phyloP scores from a whole-genome alignment of 2,113 vertebrate species.

The Plecturocebus donacophilus region DNA sequence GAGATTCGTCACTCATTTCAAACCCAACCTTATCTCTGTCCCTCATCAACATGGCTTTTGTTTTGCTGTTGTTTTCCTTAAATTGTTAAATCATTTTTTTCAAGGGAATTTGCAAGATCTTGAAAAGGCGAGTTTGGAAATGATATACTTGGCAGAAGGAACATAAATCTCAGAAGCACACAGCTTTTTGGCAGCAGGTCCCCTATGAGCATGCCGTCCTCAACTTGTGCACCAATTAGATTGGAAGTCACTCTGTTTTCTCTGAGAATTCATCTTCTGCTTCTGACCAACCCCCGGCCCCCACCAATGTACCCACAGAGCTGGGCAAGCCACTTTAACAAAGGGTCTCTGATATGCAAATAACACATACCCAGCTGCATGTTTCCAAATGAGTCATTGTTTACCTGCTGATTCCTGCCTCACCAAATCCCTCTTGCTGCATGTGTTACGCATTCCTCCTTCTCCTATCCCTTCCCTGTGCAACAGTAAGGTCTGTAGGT shows the following conservation, averaged over 20 bases:
- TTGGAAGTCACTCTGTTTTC: background rate
- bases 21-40: constrained; percentile 64
- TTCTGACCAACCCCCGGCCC: background rate
- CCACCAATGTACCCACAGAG: background rate
- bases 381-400: constrained; percentile 54
- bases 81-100: constrained; percentile 76
- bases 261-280: constrained; percentile 19
- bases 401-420: constrained; percentile 58
- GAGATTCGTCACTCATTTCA: constrained; percentile 73
- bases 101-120: constrained; percentile 61
- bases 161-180: constrained; percentile 46
- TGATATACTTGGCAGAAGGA: constrained; percentile 59
- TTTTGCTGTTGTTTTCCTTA: constrained; percentile 75
- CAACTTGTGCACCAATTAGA: constrained; percentile 39
- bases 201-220: background rate
- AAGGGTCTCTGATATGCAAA: constrained; percentile 48
- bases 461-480: background rate
- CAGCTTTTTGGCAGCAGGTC: constrained; percentile 46
- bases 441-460: background rate
- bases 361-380: constrained; percentile 24
- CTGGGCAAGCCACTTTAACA: constrained; percentile 25
- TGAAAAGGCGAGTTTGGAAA: constrained; percentile 61
- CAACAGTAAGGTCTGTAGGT: background rate
- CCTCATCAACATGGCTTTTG: constrained; percentile 61
- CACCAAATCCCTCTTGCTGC: background rate